These are phyloP conservation scores for Allobates femoralis DNA, from an alignment of 2,797 vertebrate genomes.

Conservation along the genomic window DNA sequence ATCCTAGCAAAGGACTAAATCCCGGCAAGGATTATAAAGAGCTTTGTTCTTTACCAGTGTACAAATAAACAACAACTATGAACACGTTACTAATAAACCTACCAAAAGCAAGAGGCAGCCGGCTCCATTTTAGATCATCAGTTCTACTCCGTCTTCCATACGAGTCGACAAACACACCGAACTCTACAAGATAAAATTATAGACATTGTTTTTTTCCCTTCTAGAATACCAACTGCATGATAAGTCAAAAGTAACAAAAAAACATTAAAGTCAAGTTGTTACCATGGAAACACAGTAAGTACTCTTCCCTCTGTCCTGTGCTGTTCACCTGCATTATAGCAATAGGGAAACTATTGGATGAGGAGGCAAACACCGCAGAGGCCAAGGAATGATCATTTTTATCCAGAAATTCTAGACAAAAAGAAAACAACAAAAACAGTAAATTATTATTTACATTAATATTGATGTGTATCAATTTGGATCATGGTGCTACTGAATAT, in stretches of 20 bases:
- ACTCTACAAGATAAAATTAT: constrained; percentile 78
- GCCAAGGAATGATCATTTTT: constrained; percentile 95
- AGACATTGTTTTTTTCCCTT: not conserved
- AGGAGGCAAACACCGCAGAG: constrained; percentile 92
- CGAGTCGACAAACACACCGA: constrained; percentile 96
- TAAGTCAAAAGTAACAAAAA: not conserved
- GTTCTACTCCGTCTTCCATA: constrained; percentile 94
- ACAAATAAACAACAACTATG: not conserved
- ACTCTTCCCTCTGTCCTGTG: constrained; percentile 92
- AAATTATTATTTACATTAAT: not conserved
- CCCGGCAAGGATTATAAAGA: not conserved
- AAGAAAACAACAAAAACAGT: not conserved
- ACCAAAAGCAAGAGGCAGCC: constrained; percentile 95
- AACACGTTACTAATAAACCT: constrained; percentile 62
- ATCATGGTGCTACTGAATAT: too few species aligned
- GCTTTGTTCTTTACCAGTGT: not conserved
- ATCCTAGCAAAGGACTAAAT: not conserved
- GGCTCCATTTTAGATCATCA: constrained; percentile 97
- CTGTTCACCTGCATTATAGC: constrained; percentile 95
- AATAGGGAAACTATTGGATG: constrained; percentile 97
- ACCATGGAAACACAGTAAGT: constrained; percentile 98
- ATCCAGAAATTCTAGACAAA: constrained; percentile 91
- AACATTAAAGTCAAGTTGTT: constrained; percentile 48
- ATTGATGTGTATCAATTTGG: not conserved
- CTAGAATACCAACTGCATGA: not conserved